Conservation (phyloP, 2,113 vertebrate genomes). For the Monopterus albus region DNA sequence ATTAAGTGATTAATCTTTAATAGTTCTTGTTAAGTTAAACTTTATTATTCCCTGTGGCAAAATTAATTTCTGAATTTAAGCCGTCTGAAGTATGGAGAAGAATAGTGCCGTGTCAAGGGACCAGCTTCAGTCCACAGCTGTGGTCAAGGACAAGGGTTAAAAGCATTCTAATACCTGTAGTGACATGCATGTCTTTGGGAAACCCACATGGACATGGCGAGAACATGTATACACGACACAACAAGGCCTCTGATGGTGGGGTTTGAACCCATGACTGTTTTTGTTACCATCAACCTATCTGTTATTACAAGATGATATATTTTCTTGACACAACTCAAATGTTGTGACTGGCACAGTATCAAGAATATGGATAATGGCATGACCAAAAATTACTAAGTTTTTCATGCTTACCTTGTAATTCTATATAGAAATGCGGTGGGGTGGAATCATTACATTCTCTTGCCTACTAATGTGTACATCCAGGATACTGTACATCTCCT, state of each 20-base stretch:
- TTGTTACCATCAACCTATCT: neutral
- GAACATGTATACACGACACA: neutral
- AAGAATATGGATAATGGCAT: no score
- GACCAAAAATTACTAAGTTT: no score
- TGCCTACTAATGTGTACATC: neutral
- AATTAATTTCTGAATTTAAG: conserved; percentile 1
- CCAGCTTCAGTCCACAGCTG: neutral
- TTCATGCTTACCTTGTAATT: no score
- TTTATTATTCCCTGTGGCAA: neutral
- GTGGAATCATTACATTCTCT: no score
- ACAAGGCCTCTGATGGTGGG: neutral
- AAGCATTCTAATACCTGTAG: neutral
- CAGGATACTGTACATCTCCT: neutral
- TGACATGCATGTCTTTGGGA: neutral
- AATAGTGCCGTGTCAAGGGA: neutral
- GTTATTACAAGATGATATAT: neutral
- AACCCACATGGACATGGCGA: neutral
- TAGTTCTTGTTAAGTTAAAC: conserved; percentile 9
- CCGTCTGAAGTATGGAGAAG: neutral
- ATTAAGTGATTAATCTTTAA: conserved; percentile 22
- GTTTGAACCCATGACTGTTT: conserved; percentile 1
- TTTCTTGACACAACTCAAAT: no score
- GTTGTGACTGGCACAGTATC: neutral
- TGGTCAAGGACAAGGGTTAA: neutral
- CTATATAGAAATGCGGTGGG: no score